phyloP scores from a whole-genome alignment of 2,113 vertebrate genomes.

The Falco punctatus region DNA sequence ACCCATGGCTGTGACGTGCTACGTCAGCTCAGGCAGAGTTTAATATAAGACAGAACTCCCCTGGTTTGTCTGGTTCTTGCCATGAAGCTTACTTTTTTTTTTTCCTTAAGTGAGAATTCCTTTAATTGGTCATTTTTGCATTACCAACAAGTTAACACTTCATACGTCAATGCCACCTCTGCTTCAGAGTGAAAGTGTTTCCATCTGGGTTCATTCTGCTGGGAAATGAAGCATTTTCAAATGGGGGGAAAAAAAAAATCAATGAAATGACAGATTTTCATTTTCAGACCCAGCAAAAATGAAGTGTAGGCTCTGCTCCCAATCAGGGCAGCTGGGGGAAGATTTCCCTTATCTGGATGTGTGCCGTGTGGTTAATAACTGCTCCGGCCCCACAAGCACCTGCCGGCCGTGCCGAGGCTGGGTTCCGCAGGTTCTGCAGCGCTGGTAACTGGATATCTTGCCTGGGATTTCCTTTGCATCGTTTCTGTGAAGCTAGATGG shows the following conservation, averaged over 20 bases:
- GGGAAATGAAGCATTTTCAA: background rate
- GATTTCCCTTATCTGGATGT: background rate
- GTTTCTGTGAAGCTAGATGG: background rate
- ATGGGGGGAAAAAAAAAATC: background rate
- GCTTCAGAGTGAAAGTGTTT: background rate
- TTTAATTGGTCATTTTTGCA: background rate
- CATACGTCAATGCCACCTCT: background rate
- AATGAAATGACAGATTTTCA: background rate
- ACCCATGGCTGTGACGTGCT: background rate
- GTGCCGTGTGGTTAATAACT: background rate
- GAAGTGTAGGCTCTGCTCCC: background rate
- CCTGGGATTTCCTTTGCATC: background rate
- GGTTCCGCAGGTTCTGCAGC: background rate
- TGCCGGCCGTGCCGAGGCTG: background rate
- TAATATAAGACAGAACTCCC: background rate
- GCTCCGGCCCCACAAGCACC: background rate
- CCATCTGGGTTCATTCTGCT: background rate
- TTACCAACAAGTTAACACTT: background rate
- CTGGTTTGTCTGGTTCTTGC: background rate
- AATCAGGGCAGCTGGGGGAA: fast-evolving
- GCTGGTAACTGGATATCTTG: background rate
- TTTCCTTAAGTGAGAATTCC: background rate
- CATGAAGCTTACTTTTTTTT: background rate
- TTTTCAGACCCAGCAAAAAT: background rate
- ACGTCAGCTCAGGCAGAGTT: background rate